Percentiles rank a stretch among this genome's conserved stretches.
Evolutionary conservation across 2,113 vertebrate species (phyloP).

Genomic region (Tympanuchus pallidicinctus): DNA sequence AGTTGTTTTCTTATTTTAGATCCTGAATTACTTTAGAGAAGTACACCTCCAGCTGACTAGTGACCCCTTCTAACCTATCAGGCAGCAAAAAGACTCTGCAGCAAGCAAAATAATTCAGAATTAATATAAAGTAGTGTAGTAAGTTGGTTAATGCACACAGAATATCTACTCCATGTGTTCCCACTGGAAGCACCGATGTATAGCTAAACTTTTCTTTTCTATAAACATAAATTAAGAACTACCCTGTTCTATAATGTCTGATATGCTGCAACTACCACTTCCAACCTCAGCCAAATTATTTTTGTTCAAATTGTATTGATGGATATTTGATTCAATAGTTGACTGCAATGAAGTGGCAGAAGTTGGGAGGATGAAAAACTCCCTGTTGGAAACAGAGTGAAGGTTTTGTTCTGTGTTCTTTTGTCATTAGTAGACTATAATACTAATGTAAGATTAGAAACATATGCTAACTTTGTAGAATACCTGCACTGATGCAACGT

Average conservation of each 20-base stretch:
- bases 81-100: not conserved
- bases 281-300: not conserved
- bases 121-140: not conserved
- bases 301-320: not conserved
- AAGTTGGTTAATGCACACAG: not conserved
- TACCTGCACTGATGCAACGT: not conserved
- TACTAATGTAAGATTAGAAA: not conserved
- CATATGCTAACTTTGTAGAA: not conserved
- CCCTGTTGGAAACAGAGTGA: not conserved
- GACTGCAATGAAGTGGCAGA: not conserved
- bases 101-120: not conserved
- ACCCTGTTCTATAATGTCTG: accelerated
- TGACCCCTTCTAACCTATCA: not conserved
- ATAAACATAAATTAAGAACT: not conserved
- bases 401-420: not conserved
- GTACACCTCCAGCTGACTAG: not conserved
- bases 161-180: not conserved
- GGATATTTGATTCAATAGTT: not conserved
- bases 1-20: not conserved
- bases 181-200: not conserved
- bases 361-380: not conserved
- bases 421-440: not conserved
- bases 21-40: not conserved
- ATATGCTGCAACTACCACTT: not conserved
- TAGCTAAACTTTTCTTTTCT: not conserved